phyloP scores from a whole-genome alignment of 1,140 invertebrate species.

The Rhyacophila brunnea region DNA sequence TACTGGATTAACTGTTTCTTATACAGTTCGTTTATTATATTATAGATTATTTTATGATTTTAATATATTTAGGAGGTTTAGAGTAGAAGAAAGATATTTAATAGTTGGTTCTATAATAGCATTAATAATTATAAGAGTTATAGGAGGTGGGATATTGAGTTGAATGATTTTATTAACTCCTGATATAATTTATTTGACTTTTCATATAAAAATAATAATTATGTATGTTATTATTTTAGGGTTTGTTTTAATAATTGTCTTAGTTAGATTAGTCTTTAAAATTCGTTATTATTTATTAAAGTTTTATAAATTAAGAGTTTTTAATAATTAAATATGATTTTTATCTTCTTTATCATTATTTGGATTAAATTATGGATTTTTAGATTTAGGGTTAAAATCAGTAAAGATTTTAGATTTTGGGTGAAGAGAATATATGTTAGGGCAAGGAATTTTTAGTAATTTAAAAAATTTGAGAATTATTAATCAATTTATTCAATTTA shows the following conservation, averaged over 20 bases:
- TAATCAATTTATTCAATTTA: slow-evolving; percentile 41
- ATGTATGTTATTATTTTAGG: slow-evolving; percentile 47
- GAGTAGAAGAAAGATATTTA: slow-evolving; percentile 48
- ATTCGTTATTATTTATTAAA: slow-evolving; percentile 42
- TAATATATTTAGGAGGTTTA: slow-evolving; percentile 48
- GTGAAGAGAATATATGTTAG: slow-evolving; percentile 51
- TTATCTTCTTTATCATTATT: slow-evolving; percentile 47
- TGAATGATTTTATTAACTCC: slow-evolving; percentile 49
- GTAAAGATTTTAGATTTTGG: slow-evolving; percentile 48
- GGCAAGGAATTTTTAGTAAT: slow-evolving; percentile 41
- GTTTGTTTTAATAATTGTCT: slow-evolving; percentile 41
- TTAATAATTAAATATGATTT: slow-evolving; percentile 44
- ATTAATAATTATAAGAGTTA: slow-evolving; percentile 53
- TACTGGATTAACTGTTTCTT: slow-evolving; percentile 55
- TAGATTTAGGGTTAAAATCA: slow-evolving; percentile 37
- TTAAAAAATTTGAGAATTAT: slow-evolving; percentile 39
- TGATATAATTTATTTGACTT: slow-evolving; percentile 53
- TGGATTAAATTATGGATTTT: slow-evolving; percentile 38
- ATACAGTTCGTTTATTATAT: slow-evolving; percentile 57
- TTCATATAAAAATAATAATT: slow-evolving; percentile 48
- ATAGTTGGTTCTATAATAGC: slow-evolving; percentile 52
- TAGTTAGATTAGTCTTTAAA: too few relatives aligned
- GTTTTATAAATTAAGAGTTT: slow-evolving; percentile 46
- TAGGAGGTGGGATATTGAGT: slow-evolving; percentile 46
- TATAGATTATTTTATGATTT: slow-evolving; percentile 50